These are phyloP conservation scores for Endotricha flammealis DNA, from an alignment of 2,888 invertebrate species.

Conservation along the genomic window DNA sequence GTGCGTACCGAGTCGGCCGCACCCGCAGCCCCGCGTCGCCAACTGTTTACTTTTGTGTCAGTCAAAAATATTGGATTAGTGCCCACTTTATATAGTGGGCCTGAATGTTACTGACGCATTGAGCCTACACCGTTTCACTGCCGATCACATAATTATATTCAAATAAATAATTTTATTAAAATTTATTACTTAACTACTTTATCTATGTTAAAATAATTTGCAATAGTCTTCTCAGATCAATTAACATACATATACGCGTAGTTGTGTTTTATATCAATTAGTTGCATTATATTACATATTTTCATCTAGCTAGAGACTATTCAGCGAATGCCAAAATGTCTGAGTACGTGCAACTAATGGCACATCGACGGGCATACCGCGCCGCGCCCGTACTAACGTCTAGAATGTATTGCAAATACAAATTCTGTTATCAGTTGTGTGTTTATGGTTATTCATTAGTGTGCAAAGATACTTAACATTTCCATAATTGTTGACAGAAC, in stretches of 20 bases:
- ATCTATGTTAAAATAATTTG: no score
- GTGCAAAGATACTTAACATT: constrained; percentile 24
- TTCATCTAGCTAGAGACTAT: constrained; percentile 5
- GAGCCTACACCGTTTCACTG: no score
- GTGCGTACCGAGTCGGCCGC: constrained; percentile 31
- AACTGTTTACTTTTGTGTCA: no score
- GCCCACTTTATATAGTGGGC: no score
- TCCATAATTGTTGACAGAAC: constrained; percentile 30
- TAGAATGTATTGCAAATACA: constrained; percentile 29
- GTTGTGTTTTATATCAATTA: constrained; percentile 26
- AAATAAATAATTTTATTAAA: no score
- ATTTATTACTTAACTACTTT: no score
- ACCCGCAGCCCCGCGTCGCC: constrained; percentile 12
- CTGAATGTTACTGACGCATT: no score
- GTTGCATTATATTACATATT: constrained; percentile 22
- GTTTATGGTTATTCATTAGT: constrained; percentile 40
- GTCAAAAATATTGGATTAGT: no score
- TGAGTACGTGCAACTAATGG: constrained; percentile 8
- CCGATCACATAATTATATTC: no score
- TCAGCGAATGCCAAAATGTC: constrained; percentile 4
- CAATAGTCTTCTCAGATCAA: no score
- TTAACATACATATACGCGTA: no score
- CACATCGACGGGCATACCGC: constrained; percentile 14
- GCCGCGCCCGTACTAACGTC: constrained; percentile 17
- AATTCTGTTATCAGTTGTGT: constrained; percentile 32